Evolutionary conservation across 2,888 invertebrate species (phyloP), one percentile per base, ranked within the genome.

Genomic region (Galerucella calmariensis): DNA sequence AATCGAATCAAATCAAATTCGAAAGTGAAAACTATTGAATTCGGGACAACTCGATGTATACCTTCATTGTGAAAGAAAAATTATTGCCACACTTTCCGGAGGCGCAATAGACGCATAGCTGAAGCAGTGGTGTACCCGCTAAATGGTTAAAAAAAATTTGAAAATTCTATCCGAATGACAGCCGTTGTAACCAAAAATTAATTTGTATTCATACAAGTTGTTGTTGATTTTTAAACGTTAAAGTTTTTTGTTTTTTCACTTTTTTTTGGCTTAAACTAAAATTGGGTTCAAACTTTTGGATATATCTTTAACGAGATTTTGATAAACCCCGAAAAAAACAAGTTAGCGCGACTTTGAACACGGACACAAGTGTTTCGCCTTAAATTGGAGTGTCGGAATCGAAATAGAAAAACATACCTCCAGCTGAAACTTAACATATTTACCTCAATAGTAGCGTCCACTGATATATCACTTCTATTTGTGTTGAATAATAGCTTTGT

Each of bases 361-460:
- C 62, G 62, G 69, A 67, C 72, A 67, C 77, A 69, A 78, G 77
- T 78, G 74, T 77, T 76, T 68, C n/a, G 72, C 56, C 76, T 76
- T 77, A 79, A 79, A 81, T 81, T 77, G 79, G 79, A 72, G 75
- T 81, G 79, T 81, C 81, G 77, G 73, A 75, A 75, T 75, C 74
- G 75, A 79, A 81, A 81, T 79, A 78, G 76, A 80, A 78, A 79
- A 78, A 75, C 79, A 80, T 81, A 79, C 79, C 74, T 80, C 71
- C 77, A 76, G 16, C 77, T 66, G 76, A 79, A 77, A 78, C 75
- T 79, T 77, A 78, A 78, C 77, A 76, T 78, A 81, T 80, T 84
- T 86, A 91, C 90, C 88, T 91, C 91, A n/a, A 90, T 83, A 24
- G 88, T 88, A 41, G 90, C 90, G 48, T 87, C 87, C 68, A 92